phyloP scores from a whole-genome alignment of 2,113 vertebrate species.

The Dolichallabes microphthalmus region DNA sequence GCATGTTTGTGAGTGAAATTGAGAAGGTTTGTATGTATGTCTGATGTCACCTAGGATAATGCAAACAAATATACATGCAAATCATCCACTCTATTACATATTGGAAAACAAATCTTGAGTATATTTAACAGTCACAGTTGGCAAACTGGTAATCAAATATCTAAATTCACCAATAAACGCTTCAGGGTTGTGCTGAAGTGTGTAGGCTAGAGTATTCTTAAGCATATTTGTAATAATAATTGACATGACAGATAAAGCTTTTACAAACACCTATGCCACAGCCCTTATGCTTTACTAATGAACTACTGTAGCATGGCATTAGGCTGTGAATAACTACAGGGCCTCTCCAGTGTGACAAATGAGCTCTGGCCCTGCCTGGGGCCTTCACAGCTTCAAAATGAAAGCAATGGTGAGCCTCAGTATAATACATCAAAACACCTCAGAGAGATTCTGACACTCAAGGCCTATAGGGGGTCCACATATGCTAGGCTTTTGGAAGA shows the following conservation, averaged over 20 bases:
- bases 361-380: neutral
- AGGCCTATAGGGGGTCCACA: neutral
- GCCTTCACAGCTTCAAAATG: constrained; percentile 25
- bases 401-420: neutral
- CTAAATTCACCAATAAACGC: neutral
- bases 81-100: neutral
- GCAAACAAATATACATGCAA: constrained; percentile 3
- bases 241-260: neutral
- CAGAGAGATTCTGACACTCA: neutral
- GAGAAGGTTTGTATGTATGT: neutral
- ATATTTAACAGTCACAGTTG: neutral
- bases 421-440: constrained; percentile 26
- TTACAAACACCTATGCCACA: neutral
- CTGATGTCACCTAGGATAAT: neutral
- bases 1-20: constrained; percentile 1
- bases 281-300: neutral
- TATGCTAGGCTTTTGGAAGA: neutral
- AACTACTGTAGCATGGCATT: constrained; percentile 16
- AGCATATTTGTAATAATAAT: neutral
- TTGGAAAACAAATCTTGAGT: neutral
- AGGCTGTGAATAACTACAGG: constrained; percentile 16
- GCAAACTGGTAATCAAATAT: neutral
- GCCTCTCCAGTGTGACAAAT: constrained; percentile 30
- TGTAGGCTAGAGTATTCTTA: neutral
- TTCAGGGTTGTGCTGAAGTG: neutral